Conservation (phyloP, 2,797 vertebrate genomes). For the Hippocampus kuda region DNA sequence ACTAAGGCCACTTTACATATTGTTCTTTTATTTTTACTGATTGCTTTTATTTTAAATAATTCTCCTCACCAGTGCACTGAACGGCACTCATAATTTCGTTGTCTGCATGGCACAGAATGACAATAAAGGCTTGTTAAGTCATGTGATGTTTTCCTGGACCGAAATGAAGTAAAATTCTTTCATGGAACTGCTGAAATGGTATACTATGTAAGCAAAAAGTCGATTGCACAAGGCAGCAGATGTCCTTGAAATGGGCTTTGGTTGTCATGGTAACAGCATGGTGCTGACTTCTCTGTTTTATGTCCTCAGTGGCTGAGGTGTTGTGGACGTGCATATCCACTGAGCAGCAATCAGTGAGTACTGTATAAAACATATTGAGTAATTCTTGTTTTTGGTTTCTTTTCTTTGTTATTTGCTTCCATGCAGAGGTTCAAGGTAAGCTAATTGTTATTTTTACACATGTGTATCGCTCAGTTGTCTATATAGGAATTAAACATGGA, state of each 20-base stretch:
- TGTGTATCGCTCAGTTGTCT: not conserved
- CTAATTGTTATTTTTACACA: not conserved
- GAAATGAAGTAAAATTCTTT: not conserved
- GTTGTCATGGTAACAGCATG: conserved; percentile 46
- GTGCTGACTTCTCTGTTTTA: conserved; percentile 48
- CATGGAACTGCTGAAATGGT: not conserved
- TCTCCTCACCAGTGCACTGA: too few relatives aligned
- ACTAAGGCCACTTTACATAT: too few relatives aligned
- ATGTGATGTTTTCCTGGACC: not conserved
- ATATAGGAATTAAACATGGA: not conserved
- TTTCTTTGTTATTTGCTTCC: conserved; percentile 72
- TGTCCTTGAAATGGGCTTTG: conserved; percentile 49
- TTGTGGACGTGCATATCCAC: conserved; percentile 40
- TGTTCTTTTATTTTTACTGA: too few relatives aligned
- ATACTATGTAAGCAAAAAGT: conserved; percentile 9
- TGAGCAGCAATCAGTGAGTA: conserved; percentile 33
- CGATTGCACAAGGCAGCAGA: conserved; percentile 30
- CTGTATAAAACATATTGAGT: conserved; percentile 42
- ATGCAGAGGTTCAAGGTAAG: conserved; percentile 96
- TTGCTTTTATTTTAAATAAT: too few relatives aligned
- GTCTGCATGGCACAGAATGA: too few relatives aligned
- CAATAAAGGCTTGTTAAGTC: too few relatives aligned
- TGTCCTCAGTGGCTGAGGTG: conserved; percentile 51
- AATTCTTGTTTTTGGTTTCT: conserved; percentile 43
- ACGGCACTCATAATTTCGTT: too few relatives aligned